Conservation (phyloP, 2,888 invertebrate genomes). For the Chouioia cunea region DNA sequence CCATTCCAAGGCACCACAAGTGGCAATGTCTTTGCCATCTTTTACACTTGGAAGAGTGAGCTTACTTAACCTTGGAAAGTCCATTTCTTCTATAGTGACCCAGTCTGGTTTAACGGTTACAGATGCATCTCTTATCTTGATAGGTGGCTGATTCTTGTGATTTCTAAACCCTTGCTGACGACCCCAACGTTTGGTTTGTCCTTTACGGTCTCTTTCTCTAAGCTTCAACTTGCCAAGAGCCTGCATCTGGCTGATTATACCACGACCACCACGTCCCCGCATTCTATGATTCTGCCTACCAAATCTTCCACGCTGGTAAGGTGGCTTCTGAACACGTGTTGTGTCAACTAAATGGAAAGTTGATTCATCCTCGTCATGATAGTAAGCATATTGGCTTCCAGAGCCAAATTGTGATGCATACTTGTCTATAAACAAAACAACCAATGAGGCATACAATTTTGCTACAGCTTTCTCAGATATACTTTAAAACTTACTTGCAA, state of each 20-base stretch:
- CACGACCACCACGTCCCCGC: slow-evolving; percentile 75
- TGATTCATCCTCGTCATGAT: slow-evolving; percentile 98
- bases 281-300: slow-evolving; percentile 80
- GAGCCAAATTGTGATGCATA: slow-evolving; percentile 94
- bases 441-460: too few species aligned
- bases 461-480: too few species aligned
- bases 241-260: slow-evolving; percentile 82
- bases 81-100: slow-evolving; percentile 98
- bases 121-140: slow-evolving; percentile 96
- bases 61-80: slow-evolving; percentile 94
- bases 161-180: slow-evolving; percentile 76
- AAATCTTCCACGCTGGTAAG: slow-evolving; percentile 93
- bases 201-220: slow-evolving; percentile 80
- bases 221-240: slow-evolving; percentile 86
- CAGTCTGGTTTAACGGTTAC: slow-evolving; percentile 96
- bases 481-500: slow-evolving; percentile 87
- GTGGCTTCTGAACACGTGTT: slow-evolving; percentile 88
- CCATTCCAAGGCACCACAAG: slow-evolving; percentile 94
- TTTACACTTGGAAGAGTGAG: slow-evolving; percentile 91
- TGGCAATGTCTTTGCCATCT: slow-evolving; percentile 83
- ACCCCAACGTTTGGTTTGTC: slow-evolving; percentile 88
- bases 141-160: slow-evolving; percentile 78
- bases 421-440: slow-evolving; percentile 77
- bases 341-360: slow-evolving; percentile 98
- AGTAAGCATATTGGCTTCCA: slow-evolving; percentile 97